phyloP scores from a whole-genome alignment of 2,113 vertebrate genomes.

The Brachyhypopomus gauderio region DNA sequence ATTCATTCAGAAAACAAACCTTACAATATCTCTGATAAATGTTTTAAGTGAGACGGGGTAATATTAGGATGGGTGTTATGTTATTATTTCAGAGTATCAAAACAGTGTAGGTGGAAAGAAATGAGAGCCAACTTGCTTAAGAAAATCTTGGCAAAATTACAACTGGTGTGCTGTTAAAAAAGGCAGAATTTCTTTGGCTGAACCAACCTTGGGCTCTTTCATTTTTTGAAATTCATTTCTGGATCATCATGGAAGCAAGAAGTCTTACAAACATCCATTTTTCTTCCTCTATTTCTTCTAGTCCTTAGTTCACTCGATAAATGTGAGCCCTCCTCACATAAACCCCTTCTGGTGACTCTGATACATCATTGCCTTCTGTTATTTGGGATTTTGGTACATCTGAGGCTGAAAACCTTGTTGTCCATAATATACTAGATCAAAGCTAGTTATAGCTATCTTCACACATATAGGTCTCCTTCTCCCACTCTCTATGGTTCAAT shows the following conservation, averaged over 20 bases:
- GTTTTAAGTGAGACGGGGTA: neutral
- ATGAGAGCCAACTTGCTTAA: neutral
- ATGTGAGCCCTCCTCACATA: neutral
- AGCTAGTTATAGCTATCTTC: conserved; percentile 33
- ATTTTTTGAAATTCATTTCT: neutral
- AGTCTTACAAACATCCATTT: neutral
- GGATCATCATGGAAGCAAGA: neutral
- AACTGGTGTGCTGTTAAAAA: neutral
- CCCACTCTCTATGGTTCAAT: conserved; percentile 32
- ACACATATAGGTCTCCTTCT: conserved; percentile 5
- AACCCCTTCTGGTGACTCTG: conserved; percentile 27
- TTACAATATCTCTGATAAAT: conserved; percentile 15
- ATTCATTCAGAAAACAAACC: conserved; percentile 21
- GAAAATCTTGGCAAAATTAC: neutral
- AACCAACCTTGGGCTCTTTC: neutral
- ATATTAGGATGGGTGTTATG: neutral
- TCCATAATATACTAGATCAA: conserved; percentile 49
- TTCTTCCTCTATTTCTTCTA: neutral
- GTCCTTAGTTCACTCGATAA: neutral
- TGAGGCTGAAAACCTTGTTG: conserved; percentile 37
- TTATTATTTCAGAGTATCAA: neutral
- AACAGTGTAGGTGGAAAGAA: neutral
- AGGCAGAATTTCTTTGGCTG: neutral
- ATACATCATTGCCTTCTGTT: conserved; percentile 45
- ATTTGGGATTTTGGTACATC: conserved; percentile 43